Percentiles rank a stretch among this genome's conserved stretches.
Evolutionary conservation across 92 coral and sea anemone genomes (phyloP).

Genomic region (Phymanthus crucifer): DNA sequence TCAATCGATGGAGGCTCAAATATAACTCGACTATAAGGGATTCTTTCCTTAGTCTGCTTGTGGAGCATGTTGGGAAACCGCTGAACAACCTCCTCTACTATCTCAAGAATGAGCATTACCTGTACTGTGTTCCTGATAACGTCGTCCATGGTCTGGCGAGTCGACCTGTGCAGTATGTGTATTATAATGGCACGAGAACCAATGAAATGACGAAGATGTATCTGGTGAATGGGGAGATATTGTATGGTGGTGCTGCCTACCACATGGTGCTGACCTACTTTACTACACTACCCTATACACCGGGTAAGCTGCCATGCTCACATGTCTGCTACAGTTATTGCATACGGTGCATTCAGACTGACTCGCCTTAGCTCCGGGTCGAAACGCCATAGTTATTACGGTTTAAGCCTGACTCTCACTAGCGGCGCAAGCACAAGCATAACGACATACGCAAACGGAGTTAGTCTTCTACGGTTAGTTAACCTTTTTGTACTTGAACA

Average conservation of each 20-base stretch:
- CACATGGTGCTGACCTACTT: conserved; percentile 43
- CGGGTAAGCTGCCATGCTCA: conserved; percentile 30
- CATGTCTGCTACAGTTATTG: too few species aligned
- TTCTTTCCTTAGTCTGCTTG: conserved; percentile 32
- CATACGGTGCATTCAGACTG: too few species aligned
- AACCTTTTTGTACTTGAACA: too few species aligned
- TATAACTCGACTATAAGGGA: conserved; percentile 29
- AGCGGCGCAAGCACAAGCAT: too few species aligned
- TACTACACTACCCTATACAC: conserved; percentile 51
- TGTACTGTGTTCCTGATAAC: conserved; percentile 50
- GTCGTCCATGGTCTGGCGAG: conserved; percentile 60
- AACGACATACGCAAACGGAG: too few species aligned
- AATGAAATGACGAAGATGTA: conserved; percentile 30
- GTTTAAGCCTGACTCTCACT: too few species aligned
- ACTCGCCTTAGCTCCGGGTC: too few species aligned
- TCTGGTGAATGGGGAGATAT: conserved; percentile 45
- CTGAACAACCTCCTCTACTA: conserved; percentile 47
- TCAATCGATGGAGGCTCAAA: conserved; percentile 28
- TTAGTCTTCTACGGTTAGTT: too few species aligned
- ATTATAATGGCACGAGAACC: conserved; percentile 51
- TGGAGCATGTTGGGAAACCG: conserved; percentile 45
- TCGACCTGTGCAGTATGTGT: conserved; percentile 49
- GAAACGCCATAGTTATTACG: too few species aligned
- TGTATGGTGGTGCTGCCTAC: conserved; percentile 49
- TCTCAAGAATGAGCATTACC: conserved; percentile 35